Evolutionary conservation across 1,140 invertebrate genomes (phyloP), one percentile per base, ranked within the genome.

Genomic region (Drosophila kurseongensis): DNA sequence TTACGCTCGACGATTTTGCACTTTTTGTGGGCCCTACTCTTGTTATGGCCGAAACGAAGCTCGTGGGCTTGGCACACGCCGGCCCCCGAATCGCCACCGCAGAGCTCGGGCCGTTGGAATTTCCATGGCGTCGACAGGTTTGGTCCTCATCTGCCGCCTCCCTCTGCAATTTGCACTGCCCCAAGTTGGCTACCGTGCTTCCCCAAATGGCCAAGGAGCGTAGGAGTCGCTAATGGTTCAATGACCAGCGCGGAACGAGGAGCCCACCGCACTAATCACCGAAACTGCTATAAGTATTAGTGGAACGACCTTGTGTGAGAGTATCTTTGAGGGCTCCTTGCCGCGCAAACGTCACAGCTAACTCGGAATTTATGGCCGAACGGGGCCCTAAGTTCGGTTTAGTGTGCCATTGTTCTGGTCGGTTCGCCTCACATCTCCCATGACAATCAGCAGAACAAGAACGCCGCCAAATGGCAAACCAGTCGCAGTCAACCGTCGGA

Each of bases 51-150:
- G 60, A 83, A 83, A 54, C 68, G 50, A 59, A 60, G 55, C 66
- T 88, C 83, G 83, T 86, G 81, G 81, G 81, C 74, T 80, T 85
- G 81, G 81, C 81, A 85, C 81, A 85, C 81, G 81, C 78, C 78
- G 67, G 69, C 73, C 65, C 66, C 56, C 75, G 73, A 76, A 69
- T 66, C 78, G 60, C 69, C 36, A 38, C 47, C 61, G 65, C 18
- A 41, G 56, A 14, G 38, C 47, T 68, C 65, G 57, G 65, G 35
- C 55, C 56, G 41, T 52, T 55, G 73, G 74, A 76, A 77, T 77
- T 76, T 76, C 42, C 73, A 52, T 71, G 55, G 63, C 63, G 51
- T 54, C 74, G 65, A 77, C 75, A 77, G 75, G 75, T 77, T 77
- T 62, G 63, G 38, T 55, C 51, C 45, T 59, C 47, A 40, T 29